Conservation (phyloP, 2,797 vertebrate species). For the Iguana delicatissima region DNA sequence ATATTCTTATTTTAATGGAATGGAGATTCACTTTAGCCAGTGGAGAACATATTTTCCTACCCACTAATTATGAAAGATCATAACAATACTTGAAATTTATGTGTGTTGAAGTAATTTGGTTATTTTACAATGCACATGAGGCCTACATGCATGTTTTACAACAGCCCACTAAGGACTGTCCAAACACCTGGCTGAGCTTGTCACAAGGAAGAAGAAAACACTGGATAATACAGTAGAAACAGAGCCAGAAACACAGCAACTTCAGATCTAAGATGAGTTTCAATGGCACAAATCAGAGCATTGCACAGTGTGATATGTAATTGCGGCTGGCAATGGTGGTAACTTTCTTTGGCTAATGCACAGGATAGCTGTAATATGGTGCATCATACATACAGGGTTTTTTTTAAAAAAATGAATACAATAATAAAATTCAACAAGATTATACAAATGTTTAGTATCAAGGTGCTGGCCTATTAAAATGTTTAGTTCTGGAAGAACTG, state of each 20-base stretch:
- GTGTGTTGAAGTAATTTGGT: conserved; percentile 67
- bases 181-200: conserved; percentile 64
- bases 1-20: conserved; percentile 67
- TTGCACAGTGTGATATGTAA: neutral
- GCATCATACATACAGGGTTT: neutral
- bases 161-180: conserved; percentile 31
- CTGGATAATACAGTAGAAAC: conserved; percentile 25
- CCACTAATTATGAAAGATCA: conserved; percentile 72
- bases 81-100: conserved; percentile 65
- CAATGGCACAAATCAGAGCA: too few relatives aligned
- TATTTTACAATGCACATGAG: conserved; percentile 65
- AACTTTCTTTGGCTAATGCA: neutral
- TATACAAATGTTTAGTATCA: conserved; percentile 17
- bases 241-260: neutral
- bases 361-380: neutral
- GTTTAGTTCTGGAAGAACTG: conserved; percentile 38
- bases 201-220: conserved; percentile 37
- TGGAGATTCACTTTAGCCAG: conserved; percentile 46
- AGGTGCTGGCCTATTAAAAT: conserved; percentile 15
- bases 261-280: neutral
- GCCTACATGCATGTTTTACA: conserved; percentile 60
- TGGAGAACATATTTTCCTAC: conserved; percentile 65
- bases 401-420: conserved; percentile 2
- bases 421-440: neutral
- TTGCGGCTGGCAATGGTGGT: neutral